Percentiles rank a stretch among this genome's conserved stretches.
Conservation (phyloP, 2,113 vertebrate species). For the Oncorhynchus tshawytscha region DNA sequence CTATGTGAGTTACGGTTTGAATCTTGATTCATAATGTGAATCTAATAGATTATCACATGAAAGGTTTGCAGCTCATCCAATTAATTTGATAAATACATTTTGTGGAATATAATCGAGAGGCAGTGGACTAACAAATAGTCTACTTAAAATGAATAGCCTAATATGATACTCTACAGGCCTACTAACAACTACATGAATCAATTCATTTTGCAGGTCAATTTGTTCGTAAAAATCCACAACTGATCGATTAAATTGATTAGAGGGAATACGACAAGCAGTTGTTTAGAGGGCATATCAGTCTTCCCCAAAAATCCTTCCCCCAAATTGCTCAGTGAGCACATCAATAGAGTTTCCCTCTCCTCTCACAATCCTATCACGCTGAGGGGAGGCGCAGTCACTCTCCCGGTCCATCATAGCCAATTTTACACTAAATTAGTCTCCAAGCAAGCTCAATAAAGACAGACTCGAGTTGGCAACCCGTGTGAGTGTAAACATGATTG, state of each 20-base stretch:
- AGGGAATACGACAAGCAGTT: no score
- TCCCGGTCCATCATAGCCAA: conserved; percentile 61
- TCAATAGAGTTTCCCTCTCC: not conserved
- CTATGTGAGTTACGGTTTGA: no score
- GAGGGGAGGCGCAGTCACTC: not conserved
- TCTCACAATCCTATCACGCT: not conserved
- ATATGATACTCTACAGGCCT: no score
- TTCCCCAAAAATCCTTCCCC: no score
- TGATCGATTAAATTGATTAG: no score
- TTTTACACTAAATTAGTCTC: conserved; percentile 73
- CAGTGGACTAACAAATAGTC: conserved; percentile 21
- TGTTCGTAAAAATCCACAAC: no score
- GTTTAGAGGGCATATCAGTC: no score
- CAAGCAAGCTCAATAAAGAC: conserved; percentile 67
- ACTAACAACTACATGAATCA: no score
- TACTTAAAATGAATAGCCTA: conserved; percentile 18
- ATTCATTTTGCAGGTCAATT: no score
- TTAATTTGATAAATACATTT: conserved; percentile 46
- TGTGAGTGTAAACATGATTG: conserved; percentile 71
- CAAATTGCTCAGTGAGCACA: not conserved
- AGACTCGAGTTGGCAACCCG: conserved; percentile 58
- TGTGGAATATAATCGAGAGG: conserved; percentile 5
- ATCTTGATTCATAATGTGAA: no score
- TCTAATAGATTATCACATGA: conserved; percentile 11
- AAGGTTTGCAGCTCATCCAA: conserved; percentile 40